Evolutionary conservation across 2,113 vertebrate genomes (phyloP), one percentile per base, ranked within the genome.

Genomic region (Zeus faber): DNA sequence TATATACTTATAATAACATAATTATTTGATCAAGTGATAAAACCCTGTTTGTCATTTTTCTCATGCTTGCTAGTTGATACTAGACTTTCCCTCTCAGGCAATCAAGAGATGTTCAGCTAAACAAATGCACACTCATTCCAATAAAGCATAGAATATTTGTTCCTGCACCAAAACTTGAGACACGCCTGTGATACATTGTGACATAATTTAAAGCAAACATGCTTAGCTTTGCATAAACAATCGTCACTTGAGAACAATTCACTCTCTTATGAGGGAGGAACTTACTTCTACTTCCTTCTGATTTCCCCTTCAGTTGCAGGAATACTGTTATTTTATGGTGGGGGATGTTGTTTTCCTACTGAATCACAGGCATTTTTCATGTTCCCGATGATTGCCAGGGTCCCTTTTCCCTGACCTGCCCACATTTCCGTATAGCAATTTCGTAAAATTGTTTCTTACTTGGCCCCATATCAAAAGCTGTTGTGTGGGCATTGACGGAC

Each of bases 141-240:
- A 73, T 66, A 62, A 80, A 48, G 53, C 69, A 58, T 67, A 60
- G 35, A 24, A 26, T 80, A 79, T 79, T 80, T 84, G 69, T 80
- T 83, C 67, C 79, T 72, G 68, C 50, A 7, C 33, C 51, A 65
- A 77, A 76, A 50, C 18, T 49, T 50, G 64, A 76, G 62, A 45
- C 49, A 35, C 62, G 71, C 58, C 54, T 58, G 62, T 65, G 53
- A 71, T 59, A 65, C 72, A 81, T 58, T 76, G 74, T 82, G 70
- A 76, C 61, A 82, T 82, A 77, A 80, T 80, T 81, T 70, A 80
- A 81, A 87, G 72, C 62, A 78, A 85, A 87, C 76, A 82, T 58
- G 68, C 76, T 70, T 67, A 72, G 66, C 57, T 76, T 79, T 71
- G 62, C 72, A 58, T 82, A 81, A 87, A 85, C 77, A 84, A 72